Percentiles rank a stretch among this genome's conserved stretches.
phyloP scores from a whole-genome alignment of 2,113 vertebrate species.

The Dromaius novaehollandiae region DNA sequence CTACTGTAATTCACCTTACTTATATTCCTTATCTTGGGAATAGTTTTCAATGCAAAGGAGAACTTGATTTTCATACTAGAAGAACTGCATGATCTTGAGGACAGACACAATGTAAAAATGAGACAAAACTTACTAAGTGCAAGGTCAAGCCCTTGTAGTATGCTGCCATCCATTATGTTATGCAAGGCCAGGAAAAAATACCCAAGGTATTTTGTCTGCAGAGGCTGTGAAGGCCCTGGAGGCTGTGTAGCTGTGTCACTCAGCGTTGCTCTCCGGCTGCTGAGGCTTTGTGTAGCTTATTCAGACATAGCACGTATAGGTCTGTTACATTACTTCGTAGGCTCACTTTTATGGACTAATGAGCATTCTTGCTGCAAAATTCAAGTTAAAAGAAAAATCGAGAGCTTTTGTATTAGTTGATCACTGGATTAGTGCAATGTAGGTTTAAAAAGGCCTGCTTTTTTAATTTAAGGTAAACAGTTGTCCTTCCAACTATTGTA shows the following conservation, averaged over 20 bases:
- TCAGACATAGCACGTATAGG: fast-evolving
- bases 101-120: not conserved
- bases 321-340: not conserved
- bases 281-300: not conserved
- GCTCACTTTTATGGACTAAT: not conserved
- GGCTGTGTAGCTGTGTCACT: not conserved
- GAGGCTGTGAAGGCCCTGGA: no score
- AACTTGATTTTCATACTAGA: not conserved
- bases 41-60: not conserved
- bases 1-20: not conserved
- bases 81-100: not conserved
- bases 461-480: not conserved
- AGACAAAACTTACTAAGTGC: not conserved
- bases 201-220: not conserved
- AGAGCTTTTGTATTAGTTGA: not conserved
- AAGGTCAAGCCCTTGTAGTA: not conserved
- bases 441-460: not conserved
- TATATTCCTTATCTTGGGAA: not conserved
- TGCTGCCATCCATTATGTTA: not conserved
- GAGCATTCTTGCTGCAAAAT: not conserved
- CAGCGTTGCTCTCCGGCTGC: not conserved
- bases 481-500: not conserved
- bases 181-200: not conserved
- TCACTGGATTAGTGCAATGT: not conserved
- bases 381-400: not conserved